Evolutionary conservation across 1,140 invertebrate genomes (phyloP).

Genomic region (Papilio helenus): DNA sequence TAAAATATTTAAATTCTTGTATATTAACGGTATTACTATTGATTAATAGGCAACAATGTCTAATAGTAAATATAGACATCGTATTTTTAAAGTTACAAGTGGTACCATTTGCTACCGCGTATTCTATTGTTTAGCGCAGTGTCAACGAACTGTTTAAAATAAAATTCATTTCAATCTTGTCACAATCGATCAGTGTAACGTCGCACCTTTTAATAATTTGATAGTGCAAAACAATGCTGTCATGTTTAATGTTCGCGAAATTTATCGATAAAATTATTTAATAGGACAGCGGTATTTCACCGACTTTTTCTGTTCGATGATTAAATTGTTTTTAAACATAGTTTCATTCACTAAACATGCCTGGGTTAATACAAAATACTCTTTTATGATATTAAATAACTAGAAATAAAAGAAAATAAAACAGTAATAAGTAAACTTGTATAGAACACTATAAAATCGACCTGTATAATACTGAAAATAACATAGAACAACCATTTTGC

Average conservation of each 20-base stretch:
- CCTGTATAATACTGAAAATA: no score
- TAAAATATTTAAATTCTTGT: no score
- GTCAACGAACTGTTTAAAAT: conserved; percentile 33
- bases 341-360: no score
- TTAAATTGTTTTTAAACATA: no score
- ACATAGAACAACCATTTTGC: no score
- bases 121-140: conserved; percentile 22
- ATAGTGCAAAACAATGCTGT: conserved; percentile 1
- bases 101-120: not conserved
- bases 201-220: conserved; percentile 24
- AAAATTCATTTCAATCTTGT: conserved; percentile 7
- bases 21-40: no score
- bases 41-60: not conserved
- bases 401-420: no score
- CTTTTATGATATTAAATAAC: no score
- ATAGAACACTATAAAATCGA: no score
- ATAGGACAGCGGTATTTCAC: not conserved
- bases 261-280: not conserved
- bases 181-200: conserved; percentile 35
- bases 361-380: no score
- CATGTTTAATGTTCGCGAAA: not conserved
- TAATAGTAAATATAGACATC: not conserved
- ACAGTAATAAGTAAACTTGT: no score
- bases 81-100: not conserved
- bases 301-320: not conserved